Percentiles rank a stretch among this genome's conserved stretches.
These are phyloP conservation scores for Atrichornis clamosus DNA, from an alignment of 2,113 vertebrate genomes.

Conservation along the genomic window DNA sequence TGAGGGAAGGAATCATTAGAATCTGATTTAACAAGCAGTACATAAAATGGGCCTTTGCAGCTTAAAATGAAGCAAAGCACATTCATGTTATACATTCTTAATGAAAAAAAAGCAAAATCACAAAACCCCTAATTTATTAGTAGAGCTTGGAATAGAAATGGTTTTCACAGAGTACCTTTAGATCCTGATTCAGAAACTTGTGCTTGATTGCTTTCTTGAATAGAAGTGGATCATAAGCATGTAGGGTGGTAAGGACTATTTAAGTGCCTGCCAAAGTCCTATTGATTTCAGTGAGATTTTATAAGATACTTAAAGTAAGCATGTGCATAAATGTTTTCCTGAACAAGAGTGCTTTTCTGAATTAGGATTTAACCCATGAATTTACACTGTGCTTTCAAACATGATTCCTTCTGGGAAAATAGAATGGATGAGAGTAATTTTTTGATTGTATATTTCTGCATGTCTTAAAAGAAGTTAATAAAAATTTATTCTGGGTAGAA, in stretches of 20 bases:
- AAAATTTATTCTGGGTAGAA: not conserved
- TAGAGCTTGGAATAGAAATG: slow-evolving; percentile 50
- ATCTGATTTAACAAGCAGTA: slow-evolving; percentile 69
- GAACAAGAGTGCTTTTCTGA: not conserved
- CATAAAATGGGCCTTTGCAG: slow-evolving; percentile 60
- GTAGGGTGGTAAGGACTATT: slow-evolving; percentile 46
- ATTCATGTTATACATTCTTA: slow-evolving; percentile 48
- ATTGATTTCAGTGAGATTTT: slow-evolving; percentile 52
- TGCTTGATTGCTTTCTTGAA: slow-evolving; percentile 63
- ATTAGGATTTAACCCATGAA: not conserved
- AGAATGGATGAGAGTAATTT: not conserved
- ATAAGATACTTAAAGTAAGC: not conserved
- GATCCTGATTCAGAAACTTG: slow-evolving; percentile 56
- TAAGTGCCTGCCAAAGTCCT: slow-evolving; percentile 45
- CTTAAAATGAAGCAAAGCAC: slow-evolving; percentile 59
- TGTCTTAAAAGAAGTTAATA: not conserved
- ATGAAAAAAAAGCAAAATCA: slow-evolving; percentile 54
- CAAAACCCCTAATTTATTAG: slow-evolving; percentile 47
- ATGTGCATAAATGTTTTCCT: not conserved
- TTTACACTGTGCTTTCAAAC: not conserved
- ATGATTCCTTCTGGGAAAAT: not conserved
- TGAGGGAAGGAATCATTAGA: slow-evolving; percentile 68
- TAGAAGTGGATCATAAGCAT: slow-evolving; percentile 49
- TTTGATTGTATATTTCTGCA: not conserved
- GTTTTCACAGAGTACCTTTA: slow-evolving; percentile 64